phyloP scores from a whole-genome alignment of 2,797 vertebrate genomes.

The Valencia hispanica region DNA sequence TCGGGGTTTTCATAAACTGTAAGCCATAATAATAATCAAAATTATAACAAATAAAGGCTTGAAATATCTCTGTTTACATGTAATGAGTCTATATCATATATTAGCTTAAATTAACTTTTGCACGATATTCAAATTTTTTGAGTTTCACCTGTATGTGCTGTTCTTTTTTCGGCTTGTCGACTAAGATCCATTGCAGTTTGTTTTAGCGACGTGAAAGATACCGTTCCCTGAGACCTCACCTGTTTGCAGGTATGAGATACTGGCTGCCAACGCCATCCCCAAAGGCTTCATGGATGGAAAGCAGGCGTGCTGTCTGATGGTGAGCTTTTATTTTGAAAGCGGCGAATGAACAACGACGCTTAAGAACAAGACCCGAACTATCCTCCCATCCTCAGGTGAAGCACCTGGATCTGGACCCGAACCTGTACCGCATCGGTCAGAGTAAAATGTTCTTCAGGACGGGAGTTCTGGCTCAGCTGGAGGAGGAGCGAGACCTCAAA shows the following conservation, averaged over 20 bases:
- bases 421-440: constrained; percentile 95
- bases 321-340: constrained; percentile 68
- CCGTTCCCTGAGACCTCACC: not conserved
- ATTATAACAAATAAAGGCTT: no score
- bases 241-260: constrained; percentile 90
- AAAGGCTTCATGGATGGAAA: constrained; percentile 99
- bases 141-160: no score
- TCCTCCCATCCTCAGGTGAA: constrained; percentile 83
- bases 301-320: constrained; percentile 95
- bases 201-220: not conserved
- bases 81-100: no score
- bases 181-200: no score
- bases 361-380: not conserved
- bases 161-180: no score
- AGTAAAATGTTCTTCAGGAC: constrained; percentile 99
- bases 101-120: no score
- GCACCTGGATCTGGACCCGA: constrained; percentile 93
- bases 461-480: constrained; percentile 94
- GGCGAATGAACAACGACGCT: not conserved
- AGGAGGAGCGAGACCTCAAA: constrained; percentile 96
- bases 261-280: constrained; percentile 91
- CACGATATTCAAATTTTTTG: no score
- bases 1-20: no score
- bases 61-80: no score
- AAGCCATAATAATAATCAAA: no score